phyloP scores from a whole-genome alignment of 2,113 vertebrate species.

The Planiliza haematocheilus region DNA sequence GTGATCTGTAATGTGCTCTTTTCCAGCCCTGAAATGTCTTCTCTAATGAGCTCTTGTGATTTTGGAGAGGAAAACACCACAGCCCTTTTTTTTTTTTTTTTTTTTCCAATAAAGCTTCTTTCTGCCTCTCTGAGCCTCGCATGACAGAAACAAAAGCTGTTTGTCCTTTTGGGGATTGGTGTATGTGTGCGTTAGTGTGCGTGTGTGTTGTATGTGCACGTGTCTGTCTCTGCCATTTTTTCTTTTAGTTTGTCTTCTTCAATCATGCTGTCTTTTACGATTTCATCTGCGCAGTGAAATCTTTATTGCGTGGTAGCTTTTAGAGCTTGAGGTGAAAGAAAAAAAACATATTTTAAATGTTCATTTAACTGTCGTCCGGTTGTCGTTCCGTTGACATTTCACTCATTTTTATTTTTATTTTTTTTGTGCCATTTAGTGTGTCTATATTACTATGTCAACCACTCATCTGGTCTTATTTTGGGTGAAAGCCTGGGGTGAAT shows the following conservation, averaged over 20 bases:
- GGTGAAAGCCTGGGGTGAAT: constrained; percentile 7
- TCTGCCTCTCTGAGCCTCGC: constrained; percentile 75
- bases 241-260: constrained; percentile 32
- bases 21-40: constrained; percentile 81
- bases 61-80: constrained; percentile 83
- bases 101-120: constrained; percentile 83
- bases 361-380: too few species aligned
- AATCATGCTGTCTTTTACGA: constrained; percentile 30
- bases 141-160: constrained; percentile 83
- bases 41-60: constrained; percentile 83
- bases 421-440: not conserved
- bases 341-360: too few species aligned
- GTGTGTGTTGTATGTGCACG: constrained; percentile 44
- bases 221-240: constrained; percentile 37
- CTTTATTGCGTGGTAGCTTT: not conserved
- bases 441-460: not conserved
- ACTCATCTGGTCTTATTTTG: constrained; percentile 13
- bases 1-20: constrained; percentile 81
- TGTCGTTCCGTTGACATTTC: not conserved
- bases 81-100: too few species aligned
- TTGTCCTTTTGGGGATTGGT: constrained; percentile 78
- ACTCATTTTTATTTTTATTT: not conserved
- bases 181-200: constrained; percentile 36
- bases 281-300: constrained; percentile 21
- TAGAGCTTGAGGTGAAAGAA: too few species aligned